A percentile compares a stretch with the other conserved stretches of the same genome.
These are phyloP conservation scores for Amiota communis DNA, from an alignment of 2,888 invertebrate species.

Conservation along the genomic window DNA sequence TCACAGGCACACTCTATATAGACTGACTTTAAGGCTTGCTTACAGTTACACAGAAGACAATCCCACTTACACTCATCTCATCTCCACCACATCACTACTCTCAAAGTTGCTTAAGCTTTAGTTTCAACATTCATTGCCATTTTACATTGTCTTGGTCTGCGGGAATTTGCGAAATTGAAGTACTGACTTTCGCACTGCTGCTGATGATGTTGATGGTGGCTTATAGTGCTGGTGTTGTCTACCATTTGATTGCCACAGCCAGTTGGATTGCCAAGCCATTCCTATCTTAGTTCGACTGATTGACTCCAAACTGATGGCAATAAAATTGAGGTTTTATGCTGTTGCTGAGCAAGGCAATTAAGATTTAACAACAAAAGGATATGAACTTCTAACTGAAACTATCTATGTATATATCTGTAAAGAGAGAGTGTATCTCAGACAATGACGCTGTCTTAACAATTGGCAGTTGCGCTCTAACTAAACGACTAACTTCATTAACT, in stretches of 20 bases:
- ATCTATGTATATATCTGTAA: background rate
- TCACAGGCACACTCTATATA: background rate
- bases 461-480: background rate
- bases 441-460: too few species aligned
- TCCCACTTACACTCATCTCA: too few species aligned
- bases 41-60: background rate
- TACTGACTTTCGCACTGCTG: too few species aligned
- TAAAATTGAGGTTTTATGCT: background rate
- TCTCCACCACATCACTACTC: too few species aligned
- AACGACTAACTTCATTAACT: background rate
- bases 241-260: background rate
- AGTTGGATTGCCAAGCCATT: too few species aligned
- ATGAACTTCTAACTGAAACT: background rate
- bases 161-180: background rate
- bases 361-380: background rate
- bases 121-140: background rate
- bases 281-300: background rate
- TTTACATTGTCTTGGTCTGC: background rate
- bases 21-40: background rate
- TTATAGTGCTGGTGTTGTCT: background rate
- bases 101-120: background rate
- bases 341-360: constrained; percentile 9
- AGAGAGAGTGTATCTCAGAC: too few species aligned
- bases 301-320: background rate
- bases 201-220: too few species aligned